A percentile compares a stretch with the other conserved stretches of the same genome.
Evolutionary conservation across 2,113 vertebrate species (phyloP).

Genomic region (Aegotheles bennettii): DNA sequence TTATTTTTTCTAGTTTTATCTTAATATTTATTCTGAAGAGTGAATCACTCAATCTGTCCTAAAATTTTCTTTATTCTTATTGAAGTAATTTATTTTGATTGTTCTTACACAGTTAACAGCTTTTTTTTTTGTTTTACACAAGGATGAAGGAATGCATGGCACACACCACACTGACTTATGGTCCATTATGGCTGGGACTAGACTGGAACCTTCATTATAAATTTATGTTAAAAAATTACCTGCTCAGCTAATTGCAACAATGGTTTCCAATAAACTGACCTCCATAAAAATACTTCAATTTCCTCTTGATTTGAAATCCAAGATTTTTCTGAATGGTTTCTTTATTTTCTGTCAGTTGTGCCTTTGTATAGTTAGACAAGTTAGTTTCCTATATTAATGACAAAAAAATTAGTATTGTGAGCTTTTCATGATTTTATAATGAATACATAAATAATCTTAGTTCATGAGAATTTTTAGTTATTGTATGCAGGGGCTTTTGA

Average conservation of each 20-base stretch:
- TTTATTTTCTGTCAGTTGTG: neutral
- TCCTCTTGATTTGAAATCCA: neutral
- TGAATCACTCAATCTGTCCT: neutral
- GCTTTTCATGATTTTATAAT: slow-evolving; percentile 25
- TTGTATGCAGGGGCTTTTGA: neutral
- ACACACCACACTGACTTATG: accelerated
- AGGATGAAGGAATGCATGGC: neutral
- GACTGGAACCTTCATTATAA: neutral
- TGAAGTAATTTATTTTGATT: neutral
- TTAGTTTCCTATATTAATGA: neutral
- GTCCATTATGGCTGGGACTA: neutral
- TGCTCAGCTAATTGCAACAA: neutral
- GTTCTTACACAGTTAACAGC: neutral
- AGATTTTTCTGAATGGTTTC: neutral
- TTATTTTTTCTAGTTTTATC: neutral
- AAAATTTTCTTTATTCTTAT: neutral
- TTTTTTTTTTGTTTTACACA: neutral
- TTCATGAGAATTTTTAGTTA: slow-evolving; percentile 26
- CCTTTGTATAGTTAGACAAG: neutral
- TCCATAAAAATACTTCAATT: slow-evolving; percentile 12
- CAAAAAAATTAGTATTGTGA: neutral
- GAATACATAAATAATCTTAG: neutral
- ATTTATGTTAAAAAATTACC: neutral
- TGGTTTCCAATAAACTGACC: neutral
- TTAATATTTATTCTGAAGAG: neutral